Conservation (phyloP, 2,113 vertebrate species). For the Zosterops lateralis region DNA sequence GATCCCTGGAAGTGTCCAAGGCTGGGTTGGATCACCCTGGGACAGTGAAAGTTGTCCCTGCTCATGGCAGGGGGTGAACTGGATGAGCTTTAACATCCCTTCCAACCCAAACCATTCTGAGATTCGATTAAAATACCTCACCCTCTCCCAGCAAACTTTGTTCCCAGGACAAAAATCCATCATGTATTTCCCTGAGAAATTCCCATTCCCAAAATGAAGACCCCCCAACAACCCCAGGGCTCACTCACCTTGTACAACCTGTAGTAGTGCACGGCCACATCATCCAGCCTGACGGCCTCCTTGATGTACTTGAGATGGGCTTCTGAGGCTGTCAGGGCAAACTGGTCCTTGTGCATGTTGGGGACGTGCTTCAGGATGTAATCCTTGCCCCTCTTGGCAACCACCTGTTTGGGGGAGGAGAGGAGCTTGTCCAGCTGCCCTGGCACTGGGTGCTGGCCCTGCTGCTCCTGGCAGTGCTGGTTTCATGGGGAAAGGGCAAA, state of each 20-base stretch:
- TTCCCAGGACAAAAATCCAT: neutral
- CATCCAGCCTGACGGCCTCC: constrained; percentile 92
- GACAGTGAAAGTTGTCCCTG: fast-evolving
- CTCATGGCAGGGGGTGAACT: neutral
- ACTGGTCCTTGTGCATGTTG: constrained; percentile 98
- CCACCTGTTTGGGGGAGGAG: constrained; percentile 78
- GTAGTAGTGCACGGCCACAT: constrained; percentile 96
- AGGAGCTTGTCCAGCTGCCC: neutral
- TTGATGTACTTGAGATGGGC: constrained; percentile 97
- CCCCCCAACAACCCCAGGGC: neutral
- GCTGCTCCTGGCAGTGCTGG: fast-evolving
- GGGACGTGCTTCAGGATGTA: constrained; percentile 98
- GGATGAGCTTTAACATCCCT: neutral
- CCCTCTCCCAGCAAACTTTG: neutral
- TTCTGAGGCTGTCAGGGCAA: constrained; percentile 92
- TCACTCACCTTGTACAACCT: constrained; percentile 94
- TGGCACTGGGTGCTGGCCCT: fast-evolving
- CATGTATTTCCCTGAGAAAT: fast-evolving
- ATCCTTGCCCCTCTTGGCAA: constrained; percentile 92
- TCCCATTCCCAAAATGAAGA: neutral
- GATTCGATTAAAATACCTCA: neutral
- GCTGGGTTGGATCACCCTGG: fast-evolving
- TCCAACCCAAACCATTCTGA: neutral
- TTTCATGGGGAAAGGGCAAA: neutral
- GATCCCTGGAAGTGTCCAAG: neutral